Base-by-base conservation (phyloP, 23 tunicate genomes). In the Oikopleura vanhoeffeni region DNA sequence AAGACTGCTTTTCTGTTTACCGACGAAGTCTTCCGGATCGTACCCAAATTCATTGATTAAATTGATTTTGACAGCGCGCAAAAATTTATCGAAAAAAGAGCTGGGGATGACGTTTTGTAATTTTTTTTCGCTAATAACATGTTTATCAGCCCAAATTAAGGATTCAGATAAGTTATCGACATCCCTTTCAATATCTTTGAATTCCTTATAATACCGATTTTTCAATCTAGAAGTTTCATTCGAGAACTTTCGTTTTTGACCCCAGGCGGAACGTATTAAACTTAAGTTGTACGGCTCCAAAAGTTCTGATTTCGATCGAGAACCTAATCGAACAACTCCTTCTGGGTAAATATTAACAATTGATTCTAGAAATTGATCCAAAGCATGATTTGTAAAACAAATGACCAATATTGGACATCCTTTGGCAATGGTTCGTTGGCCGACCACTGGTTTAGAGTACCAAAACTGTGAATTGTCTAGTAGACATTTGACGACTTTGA, bases 351-450 rank as follows among this genome's bases (percentile, higher is more conserved):
- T 49, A 49, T 49, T 49, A 13, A 49, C 18, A 28, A 92, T 92
- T 67, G 92, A 92, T 79, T 92, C 97, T 76, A 92, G 83, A 76
- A 92, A 92, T 84, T 92, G 97, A 64, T 92, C 97, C 86, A 92
- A 85, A 13, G 97, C 97, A 75, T 92, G 97, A 84, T 92, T 92
- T 41, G 97, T 92, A 85, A 87, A 92, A 82, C 97, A 92, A 39
- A 92, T 88, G 34, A 92, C 89, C 39, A 92, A 84, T 28, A 90
- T 87, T 2, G 89, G 93, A 49, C 64, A 49, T 49, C 64, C 64
- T 39, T 40, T 36, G 83, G 83, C 41, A n/a, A n/a, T n/a, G 2
- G 28, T 0, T 83, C 40, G 39, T 32, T 84, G 35, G 84, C 24
- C 40, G n/a, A n/a, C n/a, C 40, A 40, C 40, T 8, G 13, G 18